Percentiles rank a stretch among this genome's conserved stretches.
These are phyloP conservation scores for Pygathrix nemaeus DNA, from an alignment of 2,113 vertebrate species.

Conservation along the genomic window DNA sequence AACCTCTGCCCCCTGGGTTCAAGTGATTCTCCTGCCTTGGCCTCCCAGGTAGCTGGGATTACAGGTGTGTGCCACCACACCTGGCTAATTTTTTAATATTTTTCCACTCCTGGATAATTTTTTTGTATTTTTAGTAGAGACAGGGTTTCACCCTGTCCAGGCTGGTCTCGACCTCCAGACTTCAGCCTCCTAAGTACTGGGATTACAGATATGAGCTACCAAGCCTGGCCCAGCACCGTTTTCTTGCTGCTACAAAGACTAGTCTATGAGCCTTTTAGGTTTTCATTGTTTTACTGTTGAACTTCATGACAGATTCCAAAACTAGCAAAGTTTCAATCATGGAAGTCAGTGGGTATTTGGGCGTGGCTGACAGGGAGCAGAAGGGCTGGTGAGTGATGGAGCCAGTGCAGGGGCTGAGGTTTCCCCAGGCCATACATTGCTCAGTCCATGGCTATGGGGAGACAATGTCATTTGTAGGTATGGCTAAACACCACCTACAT, in stretches of 20 bases:
- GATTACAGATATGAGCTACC: too few relatives aligned
- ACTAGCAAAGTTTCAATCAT: neutral
- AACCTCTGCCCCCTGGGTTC: too few relatives aligned
- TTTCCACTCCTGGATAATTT: too few relatives aligned
- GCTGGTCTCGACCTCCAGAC: too few relatives aligned
- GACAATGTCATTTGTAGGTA: neutral
- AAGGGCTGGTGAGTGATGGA: neutral
- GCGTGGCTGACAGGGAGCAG: neutral
- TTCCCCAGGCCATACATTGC: neutral
- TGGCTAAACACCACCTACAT: neutral
- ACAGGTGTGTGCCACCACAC: too few relatives aligned
- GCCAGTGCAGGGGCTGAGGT: neutral
- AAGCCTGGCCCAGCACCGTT: neutral
- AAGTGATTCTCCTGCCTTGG: too few relatives aligned
- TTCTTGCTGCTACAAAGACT: neutral
- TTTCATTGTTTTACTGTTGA: neutral
- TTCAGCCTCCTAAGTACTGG: too few relatives aligned
- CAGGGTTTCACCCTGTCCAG: too few relatives aligned
- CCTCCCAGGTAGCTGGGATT: too few relatives aligned
- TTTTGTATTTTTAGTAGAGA: too few relatives aligned
- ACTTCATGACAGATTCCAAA: neutral
- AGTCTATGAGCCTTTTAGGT: neutral
- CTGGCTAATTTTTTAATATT: too few relatives aligned
- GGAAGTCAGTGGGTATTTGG: neutral
- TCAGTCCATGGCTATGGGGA: neutral